phyloP scores from a whole-genome alignment of 2,888 invertebrate species.

The Troilus luridus region DNA sequence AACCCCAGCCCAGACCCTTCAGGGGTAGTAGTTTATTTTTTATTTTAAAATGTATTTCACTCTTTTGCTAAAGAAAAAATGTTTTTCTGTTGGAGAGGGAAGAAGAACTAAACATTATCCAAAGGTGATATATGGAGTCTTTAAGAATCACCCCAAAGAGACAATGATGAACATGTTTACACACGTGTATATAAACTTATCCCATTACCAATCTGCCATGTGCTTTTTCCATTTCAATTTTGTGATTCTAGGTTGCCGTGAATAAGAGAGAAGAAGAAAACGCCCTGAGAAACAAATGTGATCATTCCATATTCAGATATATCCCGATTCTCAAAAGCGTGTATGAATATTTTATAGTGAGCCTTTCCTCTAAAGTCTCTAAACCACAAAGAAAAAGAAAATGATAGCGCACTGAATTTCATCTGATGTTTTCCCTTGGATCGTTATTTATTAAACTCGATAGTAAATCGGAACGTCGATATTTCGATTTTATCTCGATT shows the following conservation, averaged over 20 bases:
- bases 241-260: not conserved
- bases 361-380: slow-evolving; percentile 50
- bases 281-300: slow-evolving; percentile 49
- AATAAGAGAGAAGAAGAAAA: not conserved
- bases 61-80: too few relatives aligned
- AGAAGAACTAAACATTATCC: too few relatives aligned
- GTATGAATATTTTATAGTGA: slow-evolving; percentile 55
- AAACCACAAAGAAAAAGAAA: slow-evolving; percentile 28
- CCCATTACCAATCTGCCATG: not conserved
- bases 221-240: slow-evolving; percentile 21
- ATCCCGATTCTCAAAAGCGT: slow-evolving; percentile 56
- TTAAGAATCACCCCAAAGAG: too few relatives aligned
- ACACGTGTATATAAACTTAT: not conserved
- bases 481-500: not conserved
- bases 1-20: too few relatives aligned
- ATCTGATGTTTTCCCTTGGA: not conserved
- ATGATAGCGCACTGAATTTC: not conserved
- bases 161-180: not conserved
- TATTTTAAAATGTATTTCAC: too few relatives aligned
- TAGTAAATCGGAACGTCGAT: not conserved
- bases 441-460: slow-evolving; percentile 23
- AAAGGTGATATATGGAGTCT: too few relatives aligned
- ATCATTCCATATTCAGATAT: slow-evolving; percentile 55
- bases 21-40: too few relatives aligned
- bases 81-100: too few relatives aligned